Conservation (phyloP, 2,113 vertebrate species). For the Sardina pilchardus region DNA sequence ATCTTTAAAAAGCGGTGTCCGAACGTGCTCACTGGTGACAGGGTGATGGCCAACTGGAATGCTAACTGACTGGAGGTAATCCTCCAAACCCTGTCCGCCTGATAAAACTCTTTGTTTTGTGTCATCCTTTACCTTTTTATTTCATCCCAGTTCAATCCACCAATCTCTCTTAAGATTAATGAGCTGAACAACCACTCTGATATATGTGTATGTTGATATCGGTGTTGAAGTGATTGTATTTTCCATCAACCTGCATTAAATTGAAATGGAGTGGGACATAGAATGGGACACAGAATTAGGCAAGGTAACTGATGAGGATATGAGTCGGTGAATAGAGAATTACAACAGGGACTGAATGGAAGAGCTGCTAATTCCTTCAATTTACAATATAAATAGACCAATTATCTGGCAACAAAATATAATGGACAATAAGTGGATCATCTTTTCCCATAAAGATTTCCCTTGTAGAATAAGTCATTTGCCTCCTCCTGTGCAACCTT, state of each 20-base stretch:
- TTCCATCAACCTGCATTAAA: neutral
- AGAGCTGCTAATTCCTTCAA: neutral
- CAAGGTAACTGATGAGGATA: neutral
- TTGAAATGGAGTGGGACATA: neutral
- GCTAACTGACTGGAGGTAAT: no score
- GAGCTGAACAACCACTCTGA: no score
- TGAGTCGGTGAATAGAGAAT: no score
- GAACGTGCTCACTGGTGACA: no score
- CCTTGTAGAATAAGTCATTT: no score
- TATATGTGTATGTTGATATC: neutral
- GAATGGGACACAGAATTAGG: neutral
- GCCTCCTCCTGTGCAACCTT: neutral
- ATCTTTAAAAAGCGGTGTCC: no score
- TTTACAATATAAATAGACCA: neutral
- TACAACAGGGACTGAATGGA: neutral
- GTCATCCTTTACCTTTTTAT: no score
- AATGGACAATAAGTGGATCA: neutral
- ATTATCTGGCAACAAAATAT: neutral
- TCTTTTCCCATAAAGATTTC: neutral
- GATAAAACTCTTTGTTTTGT: no score
- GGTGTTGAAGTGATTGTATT: neutral
- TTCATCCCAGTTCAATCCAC: no score
- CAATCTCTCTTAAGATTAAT: no score
- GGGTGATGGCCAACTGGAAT: no score
- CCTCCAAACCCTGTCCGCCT: no score